A percentile compares a stretch with the other conserved stretches of the same genome.
These are phyloP conservation scores for Sycophaga agraensis DNA, from an alignment of 1,140 invertebrate species.

Conservation along the genomic window DNA sequence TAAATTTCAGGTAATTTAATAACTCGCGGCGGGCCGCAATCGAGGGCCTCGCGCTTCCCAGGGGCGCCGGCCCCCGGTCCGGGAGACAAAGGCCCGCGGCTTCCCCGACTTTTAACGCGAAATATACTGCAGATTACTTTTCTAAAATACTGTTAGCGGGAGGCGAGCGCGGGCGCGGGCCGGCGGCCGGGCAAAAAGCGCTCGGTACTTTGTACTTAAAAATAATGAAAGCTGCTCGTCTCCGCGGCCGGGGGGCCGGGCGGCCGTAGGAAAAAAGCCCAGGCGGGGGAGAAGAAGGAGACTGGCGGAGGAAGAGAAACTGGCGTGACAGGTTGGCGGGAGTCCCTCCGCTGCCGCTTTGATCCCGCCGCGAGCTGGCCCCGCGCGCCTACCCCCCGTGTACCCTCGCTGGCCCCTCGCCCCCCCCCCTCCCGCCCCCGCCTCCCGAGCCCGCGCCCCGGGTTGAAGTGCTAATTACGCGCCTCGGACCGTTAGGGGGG, in stretches of 20 bases:
- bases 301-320: conserved; percentile 1
- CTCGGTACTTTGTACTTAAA: conserved; percentile 21
- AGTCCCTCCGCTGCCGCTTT: conserved; percentile 26
- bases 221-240: conserved; percentile 24
- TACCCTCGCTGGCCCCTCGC: not conserved
- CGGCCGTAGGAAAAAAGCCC: not conserved
- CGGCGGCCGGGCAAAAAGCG: not conserved
- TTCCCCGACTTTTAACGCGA: not conserved
- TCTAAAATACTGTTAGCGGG: conserved; percentile 12
- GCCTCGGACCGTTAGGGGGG: conserved; percentile 19
- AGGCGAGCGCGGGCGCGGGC: not conserved
- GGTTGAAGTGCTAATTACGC: conserved; percentile 28
- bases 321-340: conserved; percentile 24
- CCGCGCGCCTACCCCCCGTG: not conserved
- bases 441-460: not conserved
- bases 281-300: not conserved
- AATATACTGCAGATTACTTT: conserved; percentile 22
- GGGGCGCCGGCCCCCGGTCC: too few species aligned
- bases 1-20: too few species aligned
- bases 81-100: too few species aligned
- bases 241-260: not conserved
- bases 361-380: conserved; percentile 11
- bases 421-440: not conserved
- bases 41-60: too few species aligned
- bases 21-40: too few species aligned